Base-by-base conservation (phyloP, 2,113 vertebrate species). In the Indicator indicator region DNA sequence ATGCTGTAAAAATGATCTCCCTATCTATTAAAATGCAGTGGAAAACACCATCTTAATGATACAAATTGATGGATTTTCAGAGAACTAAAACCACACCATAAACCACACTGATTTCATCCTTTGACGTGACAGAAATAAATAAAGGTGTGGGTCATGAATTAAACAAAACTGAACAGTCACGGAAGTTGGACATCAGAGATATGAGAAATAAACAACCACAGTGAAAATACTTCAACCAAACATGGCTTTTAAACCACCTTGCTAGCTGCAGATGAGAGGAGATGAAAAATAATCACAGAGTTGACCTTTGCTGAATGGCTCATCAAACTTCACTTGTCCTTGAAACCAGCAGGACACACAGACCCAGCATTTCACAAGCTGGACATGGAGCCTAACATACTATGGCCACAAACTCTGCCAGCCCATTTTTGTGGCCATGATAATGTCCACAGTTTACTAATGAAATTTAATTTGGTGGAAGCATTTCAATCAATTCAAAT, bases 331-430 rank as follows among this genome's bases (percentile, higher is more conserved):
- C 44, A 32, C 18, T 85, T 73, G 82, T 24, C 55, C 74, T 82
- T 77, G 93, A 87, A 87, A 70, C 7, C 0, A 0, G 21, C 30
- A 80, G 38, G 46, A 65, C 40, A 50, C 9, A n/a, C 0, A 4
- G 20, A 26, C 9, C 17, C 68, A 83, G 16, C 16, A 17, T 48
- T 64, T 85, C 60, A 40, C 16, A 56, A 58, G 11, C 12, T 0
- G 0, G 23, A 60, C 15, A 11, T 5, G 30, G 23, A 83, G 23
- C 32, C 27, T 28, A 15, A 33, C 42, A 19, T 3, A 28, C 14
- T 11, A 58, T 0, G 17, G 38, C 19, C 72, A 77, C 72, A 59
- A 68, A 86, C 17, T 30, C 73, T 55, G 56, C 24, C 63, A 30
- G 21, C 3, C 32, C 5, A 1, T 46, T 52, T 40, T 28, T 52